Percentiles rank a stretch among this genome's conserved stretches.
Evolutionary conservation across 2,797 vertebrate genomes (phyloP).

Genomic region (Etheostoma nigrum): DNA sequence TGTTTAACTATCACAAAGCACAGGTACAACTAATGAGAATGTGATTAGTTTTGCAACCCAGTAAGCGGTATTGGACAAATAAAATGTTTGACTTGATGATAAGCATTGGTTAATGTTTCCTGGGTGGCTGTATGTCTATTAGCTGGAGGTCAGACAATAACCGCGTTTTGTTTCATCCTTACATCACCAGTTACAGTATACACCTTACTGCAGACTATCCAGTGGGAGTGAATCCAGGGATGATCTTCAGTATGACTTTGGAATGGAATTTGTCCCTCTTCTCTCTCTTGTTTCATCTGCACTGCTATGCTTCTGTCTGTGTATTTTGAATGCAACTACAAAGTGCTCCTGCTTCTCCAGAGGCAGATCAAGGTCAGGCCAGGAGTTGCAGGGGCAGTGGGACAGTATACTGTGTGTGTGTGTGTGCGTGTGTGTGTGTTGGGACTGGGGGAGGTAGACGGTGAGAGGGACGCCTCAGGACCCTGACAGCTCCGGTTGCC

Average conservation of each 20-base stretch:
- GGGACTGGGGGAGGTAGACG: slow-evolving; percentile 69
- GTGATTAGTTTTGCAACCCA: no score
- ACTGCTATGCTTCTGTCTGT: slow-evolving; percentile 44
- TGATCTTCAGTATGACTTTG: slow-evolving; percentile 47
- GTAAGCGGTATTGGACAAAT: no score
- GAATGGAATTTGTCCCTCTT: slow-evolving; percentile 21
- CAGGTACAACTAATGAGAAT: no score
- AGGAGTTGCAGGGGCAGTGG: slow-evolving; percentile 62
- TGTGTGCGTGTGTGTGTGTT: slow-evolving; percentile 34
- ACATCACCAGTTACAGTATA: not conserved
- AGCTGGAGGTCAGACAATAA: not conserved
- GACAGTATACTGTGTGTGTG: slow-evolving; percentile 45
- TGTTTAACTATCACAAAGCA: no score
- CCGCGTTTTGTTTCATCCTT: not conserved
- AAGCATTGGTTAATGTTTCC: not conserved
- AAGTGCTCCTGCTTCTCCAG: slow-evolving; percentile 63
- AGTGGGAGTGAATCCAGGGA: not conserved
- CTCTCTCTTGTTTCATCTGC: slow-evolving; percentile 35
- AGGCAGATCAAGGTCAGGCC: slow-evolving; percentile 84
- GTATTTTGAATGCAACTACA: slow-evolving; percentile 51
- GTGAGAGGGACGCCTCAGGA: slow-evolving; percentile 83
- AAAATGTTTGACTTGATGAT: not conserved
- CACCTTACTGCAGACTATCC: not conserved
- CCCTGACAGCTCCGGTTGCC: slow-evolving; percentile 85
- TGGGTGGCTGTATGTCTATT: not conserved